These are phyloP conservation scores for Melinaea marsaeus DNA, from an alignment of 2,888 invertebrate genomes.

Conservation along the genomic window DNA sequence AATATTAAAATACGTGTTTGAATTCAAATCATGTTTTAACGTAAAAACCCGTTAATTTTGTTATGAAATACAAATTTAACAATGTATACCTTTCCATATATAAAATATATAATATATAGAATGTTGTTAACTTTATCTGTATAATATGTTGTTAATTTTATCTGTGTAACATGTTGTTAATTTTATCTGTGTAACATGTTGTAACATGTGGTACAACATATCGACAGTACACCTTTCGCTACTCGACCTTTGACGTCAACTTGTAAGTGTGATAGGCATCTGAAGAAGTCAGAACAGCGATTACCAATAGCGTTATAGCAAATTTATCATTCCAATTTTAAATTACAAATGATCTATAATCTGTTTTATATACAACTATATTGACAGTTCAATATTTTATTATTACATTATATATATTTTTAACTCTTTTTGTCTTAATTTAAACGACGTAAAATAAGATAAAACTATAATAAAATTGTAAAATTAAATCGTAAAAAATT, in stretches of 20 bases:
- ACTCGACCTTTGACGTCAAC: constrained; percentile 19
- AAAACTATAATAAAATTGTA: too few relatives aligned
- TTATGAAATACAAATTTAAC: too few relatives aligned
- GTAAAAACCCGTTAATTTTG: too few relatives aligned
- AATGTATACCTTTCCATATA: too few relatives aligned
- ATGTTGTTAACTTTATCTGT: not conserved
- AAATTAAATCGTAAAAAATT: too few relatives aligned
- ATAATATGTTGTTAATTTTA: not conserved
- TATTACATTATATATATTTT: too few relatives aligned
- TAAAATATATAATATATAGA: not conserved
- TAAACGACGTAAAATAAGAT: too few relatives aligned
- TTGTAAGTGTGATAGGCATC: constrained; percentile 19
- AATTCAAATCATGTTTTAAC: too few relatives aligned
- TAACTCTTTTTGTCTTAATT: too few relatives aligned
- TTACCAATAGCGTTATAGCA: not conserved
- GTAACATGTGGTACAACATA: constrained; percentile 7
- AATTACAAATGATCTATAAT: not conserved
- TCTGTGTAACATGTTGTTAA: not conserved
- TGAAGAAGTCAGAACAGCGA: constrained; percentile 27
- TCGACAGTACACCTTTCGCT: constrained; percentile 24
- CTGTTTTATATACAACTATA: too few relatives aligned
- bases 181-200: not conserved
- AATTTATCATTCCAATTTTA: not conserved
- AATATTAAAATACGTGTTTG: too few relatives aligned
- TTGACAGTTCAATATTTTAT: too few relatives aligned